Evolutionary conservation across 1,140 invertebrate genomes (phyloP).

Genomic region (Macrotrachela quadricornifera): DNA sequence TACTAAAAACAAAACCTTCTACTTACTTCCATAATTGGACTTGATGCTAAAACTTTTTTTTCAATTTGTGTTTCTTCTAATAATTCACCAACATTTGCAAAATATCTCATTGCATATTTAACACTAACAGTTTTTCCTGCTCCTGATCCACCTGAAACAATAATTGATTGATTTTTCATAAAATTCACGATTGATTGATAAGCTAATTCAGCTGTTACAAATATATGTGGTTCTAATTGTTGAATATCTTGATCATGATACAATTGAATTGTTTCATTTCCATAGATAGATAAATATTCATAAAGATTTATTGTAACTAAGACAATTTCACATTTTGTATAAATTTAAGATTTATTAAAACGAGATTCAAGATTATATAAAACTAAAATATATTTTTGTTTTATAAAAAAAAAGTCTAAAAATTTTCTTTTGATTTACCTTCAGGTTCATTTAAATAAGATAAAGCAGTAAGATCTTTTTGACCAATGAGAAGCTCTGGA

Average conservation of each 20-base stretch:
- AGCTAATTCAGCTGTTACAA: constrained; percentile 90
- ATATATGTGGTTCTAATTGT: constrained; percentile 81
- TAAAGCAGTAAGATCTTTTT: constrained; percentile 78
- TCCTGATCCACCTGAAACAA: constrained; percentile 84
- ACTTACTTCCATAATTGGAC: constrained; percentile 84
- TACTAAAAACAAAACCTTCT: too few relatives aligned
- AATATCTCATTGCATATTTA: constrained; percentile 91
- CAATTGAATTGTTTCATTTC: constrained; percentile 74
- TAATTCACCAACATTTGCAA: constrained; percentile 79
- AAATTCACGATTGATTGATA: constrained; percentile 76
- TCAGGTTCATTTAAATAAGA: constrained; percentile 88
- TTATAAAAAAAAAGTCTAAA: background rate
- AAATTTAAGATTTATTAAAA: constrained; percentile 74
- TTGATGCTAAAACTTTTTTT: constrained; percentile 79
- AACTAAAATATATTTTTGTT: constrained; percentile 38
- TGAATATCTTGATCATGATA: constrained; percentile 76
- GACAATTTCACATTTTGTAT: constrained; percentile 91
- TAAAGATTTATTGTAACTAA: constrained; percentile 96
- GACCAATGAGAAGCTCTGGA: constrained; percentile 76
- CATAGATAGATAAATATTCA: constrained; percentile 76
- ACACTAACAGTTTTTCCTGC: constrained; percentile 90
- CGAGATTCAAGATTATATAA: constrained; percentile 79
- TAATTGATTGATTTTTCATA: constrained; percentile 79
- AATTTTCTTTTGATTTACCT: constrained; percentile 18
- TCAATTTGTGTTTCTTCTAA: constrained; percentile 74